phyloP scores from a whole-genome alignment of 1,140 invertebrate genomes.

The Cydia splendana region DNA sequence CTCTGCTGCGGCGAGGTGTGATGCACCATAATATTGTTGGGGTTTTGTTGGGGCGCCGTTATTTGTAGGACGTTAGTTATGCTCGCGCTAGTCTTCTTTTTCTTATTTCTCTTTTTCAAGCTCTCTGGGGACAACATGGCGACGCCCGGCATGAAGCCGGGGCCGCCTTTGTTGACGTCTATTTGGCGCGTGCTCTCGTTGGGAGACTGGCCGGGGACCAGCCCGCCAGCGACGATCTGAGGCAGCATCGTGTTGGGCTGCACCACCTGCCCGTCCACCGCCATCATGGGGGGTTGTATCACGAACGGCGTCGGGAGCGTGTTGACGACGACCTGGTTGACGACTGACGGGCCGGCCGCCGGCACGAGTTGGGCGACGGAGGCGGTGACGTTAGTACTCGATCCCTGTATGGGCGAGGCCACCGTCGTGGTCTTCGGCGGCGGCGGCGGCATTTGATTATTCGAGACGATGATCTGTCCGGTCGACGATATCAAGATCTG shows the following conservation, averaged over 20 bases:
- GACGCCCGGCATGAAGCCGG: conserved; percentile 76
- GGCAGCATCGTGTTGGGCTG: conserved; percentile 84
- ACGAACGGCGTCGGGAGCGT: conserved; percentile 89
- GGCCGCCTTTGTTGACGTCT: conserved; percentile 71
- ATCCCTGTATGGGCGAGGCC: conserved; percentile 84
- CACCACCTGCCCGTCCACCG: conserved; percentile 85
- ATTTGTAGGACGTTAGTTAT: conserved; percentile 88
- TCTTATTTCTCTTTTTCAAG: conserved; percentile 86
- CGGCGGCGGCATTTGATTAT: conserved; percentile 84
- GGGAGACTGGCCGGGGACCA: conserved; percentile 80
- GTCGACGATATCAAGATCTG: conserved; percentile 88
- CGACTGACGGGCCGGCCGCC: conserved; percentile 63
- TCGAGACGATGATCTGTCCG: conserved; percentile 86
- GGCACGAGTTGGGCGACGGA: conserved; percentile 84
- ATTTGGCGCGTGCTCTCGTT: conserved; percentile 67
- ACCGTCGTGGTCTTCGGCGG: conserved; percentile 81
- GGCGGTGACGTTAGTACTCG: conserved; percentile 85
- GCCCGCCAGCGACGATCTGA: conserved; percentile 84
- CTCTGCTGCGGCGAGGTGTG: conserved; percentile 79
- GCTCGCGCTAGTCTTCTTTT: conserved; percentile 86
- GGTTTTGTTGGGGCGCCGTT: conserved; percentile 81
- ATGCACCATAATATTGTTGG: conserved; percentile 72
- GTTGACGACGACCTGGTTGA: conserved; percentile 89
- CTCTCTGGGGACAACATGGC: conserved; percentile 85
- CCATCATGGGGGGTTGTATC: conserved; percentile 87